Conservation (phyloP, 2,888 invertebrate species). For the Leptinotarsa peninsularis region DNA sequence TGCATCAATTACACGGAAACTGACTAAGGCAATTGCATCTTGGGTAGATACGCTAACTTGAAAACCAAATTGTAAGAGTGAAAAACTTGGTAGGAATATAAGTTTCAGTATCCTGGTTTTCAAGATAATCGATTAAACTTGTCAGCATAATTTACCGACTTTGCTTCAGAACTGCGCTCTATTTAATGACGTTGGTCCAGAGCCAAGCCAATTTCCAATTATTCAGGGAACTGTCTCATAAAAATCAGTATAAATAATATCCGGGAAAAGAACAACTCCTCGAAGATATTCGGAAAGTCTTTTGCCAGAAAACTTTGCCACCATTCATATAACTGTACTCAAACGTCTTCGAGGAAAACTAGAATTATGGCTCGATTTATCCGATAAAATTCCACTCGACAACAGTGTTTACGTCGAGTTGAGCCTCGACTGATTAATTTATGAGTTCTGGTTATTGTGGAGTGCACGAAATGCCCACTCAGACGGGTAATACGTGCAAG, state of each 20-base stretch:
- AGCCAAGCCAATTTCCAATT: constrained; percentile 43
- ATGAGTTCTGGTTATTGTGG: constrained; percentile 10
- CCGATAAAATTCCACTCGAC: constrained; percentile 7
- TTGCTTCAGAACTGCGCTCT: constrained; percentile 33
- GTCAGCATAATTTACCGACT: constrained; percentile 10
- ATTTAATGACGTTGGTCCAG: constrained; percentile 39
- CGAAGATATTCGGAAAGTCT: constrained; percentile 13
- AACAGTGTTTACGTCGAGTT: constrained; percentile 1
- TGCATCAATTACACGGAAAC: too few relatives aligned
- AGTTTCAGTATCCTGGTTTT: background rate
- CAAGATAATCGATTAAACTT: background rate
- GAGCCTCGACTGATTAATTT: constrained; percentile 1
- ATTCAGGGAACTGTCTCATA: constrained; percentile 38
- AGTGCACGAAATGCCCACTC: background rate
- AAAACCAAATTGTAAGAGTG: too few relatives aligned
- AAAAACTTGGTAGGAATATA: too few relatives aligned
- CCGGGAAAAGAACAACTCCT: constrained; percentile 32
- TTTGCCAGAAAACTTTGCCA: constrained; percentile 24
- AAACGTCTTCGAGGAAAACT: constrained; percentile 7
- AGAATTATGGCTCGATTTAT: constrained; percentile 5
- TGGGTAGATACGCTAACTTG: too few relatives aligned
- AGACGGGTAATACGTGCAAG: background rate
- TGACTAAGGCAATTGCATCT: too few relatives aligned
- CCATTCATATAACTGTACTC: constrained; percentile 9
- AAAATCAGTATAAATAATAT: constrained; percentile 43